Evolutionary conservation across 2,113 vertebrate genomes (phyloP).

Genomic region (Pituophis catenifer): DNA sequence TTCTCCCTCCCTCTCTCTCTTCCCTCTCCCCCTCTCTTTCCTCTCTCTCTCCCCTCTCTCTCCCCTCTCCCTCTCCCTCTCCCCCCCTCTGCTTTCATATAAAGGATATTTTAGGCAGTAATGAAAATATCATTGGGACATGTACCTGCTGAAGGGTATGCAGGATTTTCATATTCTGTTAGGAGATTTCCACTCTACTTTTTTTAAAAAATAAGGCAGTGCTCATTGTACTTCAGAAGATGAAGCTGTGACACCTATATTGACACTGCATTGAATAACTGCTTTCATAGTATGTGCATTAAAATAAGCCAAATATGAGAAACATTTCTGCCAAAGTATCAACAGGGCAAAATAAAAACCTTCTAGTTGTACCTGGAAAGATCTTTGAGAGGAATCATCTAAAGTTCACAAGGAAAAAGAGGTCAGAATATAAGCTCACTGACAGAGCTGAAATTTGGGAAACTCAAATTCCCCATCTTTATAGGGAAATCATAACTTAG

Average conservation of each 20-base stretch:
- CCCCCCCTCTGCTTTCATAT: neutral
- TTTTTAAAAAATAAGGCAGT: neutral
- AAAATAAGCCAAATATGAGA: constrained; percentile 12
- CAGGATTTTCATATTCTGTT: neutral
- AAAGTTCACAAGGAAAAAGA: neutral
- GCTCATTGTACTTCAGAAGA: constrained; percentile 23
- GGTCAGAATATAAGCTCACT: neutral
- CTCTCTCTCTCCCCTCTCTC: too few species aligned
- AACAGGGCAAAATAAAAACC: neutral
- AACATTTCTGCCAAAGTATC: neutral
- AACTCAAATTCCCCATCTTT: neutral
- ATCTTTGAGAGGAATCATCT: neutral
- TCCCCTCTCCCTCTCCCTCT: too few species aligned
- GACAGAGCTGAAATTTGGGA: neutral
- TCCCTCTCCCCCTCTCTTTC: too few species aligned
- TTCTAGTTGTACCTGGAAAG: neutral
- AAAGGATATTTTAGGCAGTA: neutral
- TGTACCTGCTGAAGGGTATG: neutral
- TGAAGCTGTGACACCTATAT: neutral
- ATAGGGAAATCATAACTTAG: neutral
- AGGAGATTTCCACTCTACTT: constrained; percentile 25
- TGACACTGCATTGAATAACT: constrained; percentile 26
- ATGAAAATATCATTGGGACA: neutral
- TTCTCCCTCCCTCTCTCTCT: too few species aligned
- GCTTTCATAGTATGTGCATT: neutral